Evolutionary conservation across 2,888 invertebrate species (phyloP).

Genomic region (Trachelus iudaicus): DNA sequence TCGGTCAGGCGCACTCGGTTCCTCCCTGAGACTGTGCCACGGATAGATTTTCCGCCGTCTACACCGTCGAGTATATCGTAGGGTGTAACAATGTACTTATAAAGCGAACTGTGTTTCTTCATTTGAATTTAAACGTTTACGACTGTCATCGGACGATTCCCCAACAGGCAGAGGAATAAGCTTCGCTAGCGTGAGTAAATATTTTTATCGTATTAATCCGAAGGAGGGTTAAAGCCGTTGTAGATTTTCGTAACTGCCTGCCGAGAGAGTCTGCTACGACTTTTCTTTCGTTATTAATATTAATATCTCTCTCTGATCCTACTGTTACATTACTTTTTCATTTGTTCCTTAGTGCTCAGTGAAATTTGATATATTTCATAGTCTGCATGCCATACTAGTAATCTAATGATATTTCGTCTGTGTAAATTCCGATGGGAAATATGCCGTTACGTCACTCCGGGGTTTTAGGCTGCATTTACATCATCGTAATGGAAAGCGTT

Average conservation of each 20-base stretch:
- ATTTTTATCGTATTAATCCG: background rate
- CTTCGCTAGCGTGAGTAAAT: conserved; percentile 12
- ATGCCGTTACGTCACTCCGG: background rate
- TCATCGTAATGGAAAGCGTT: background rate
- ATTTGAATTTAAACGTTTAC: conserved; percentile 10
- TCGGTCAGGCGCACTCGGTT: conserved; percentile 53
- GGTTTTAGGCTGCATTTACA: background rate
- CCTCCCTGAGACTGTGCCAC: conserved; percentile 45
- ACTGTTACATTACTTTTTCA: background rate
- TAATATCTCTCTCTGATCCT: background rate
- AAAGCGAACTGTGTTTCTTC: conserved; percentile 22
- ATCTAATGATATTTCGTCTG: background rate
- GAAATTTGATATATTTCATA: background rate
- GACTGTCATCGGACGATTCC: conserved; percentile 18
- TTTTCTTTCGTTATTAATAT: background rate
- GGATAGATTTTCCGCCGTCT: conserved; percentile 53
- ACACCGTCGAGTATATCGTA: conserved; percentile 38
- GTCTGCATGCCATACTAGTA: background rate
- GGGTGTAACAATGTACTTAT: conserved; percentile 36
- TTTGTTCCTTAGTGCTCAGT: background rate
- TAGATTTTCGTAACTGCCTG: background rate
- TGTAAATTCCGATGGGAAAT: background rate
- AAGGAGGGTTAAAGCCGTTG: background rate
- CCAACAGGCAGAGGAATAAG: conserved; percentile 16
- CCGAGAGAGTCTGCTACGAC: background rate